Evolutionary conservation across 1,140 invertebrate species (phyloP), one percentile per base, ranked within the genome.

Genomic region (Cotesia typhae): DNA sequence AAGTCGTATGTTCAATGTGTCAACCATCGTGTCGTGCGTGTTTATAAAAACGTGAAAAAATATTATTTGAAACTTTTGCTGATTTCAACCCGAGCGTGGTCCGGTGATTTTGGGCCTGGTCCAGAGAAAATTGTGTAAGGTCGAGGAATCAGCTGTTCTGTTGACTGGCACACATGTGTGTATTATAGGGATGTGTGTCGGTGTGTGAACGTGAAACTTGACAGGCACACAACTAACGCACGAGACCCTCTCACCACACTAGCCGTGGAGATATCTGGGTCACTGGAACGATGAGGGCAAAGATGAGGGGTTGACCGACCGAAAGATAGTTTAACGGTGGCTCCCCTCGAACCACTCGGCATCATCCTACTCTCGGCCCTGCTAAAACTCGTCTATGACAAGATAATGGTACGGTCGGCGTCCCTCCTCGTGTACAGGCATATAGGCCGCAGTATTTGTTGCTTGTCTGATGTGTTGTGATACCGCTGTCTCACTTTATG

Each of bases 281-380:
- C 85, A 87, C 80, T 81, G 80, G 83, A 82, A 80, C 84, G 82
- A 85, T 81, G 83, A 85, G 80, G 80, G 81, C 79, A 78, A 70
- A 74, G 81, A 82, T 79, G 82, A 83, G 83, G 85, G 85, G 84
- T 85, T 84, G 84, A 85, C 81, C 76, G 76, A 71, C 76, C 73
- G 71, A 77, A 80, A 80, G 78, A 79, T 79, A 74, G 68, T 65
- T 68, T 63, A 61, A 60, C 67, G 53, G 60, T 70, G 65, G 52
- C 67, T 67, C 70, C 52, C 72, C 53, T 53, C 41, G 64, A 67
- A 36, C 55, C 65, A 59, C 70, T 72, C 67, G 36, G 51, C 70
- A 55, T 35, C 53, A 37, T 36, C 28, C 70, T 47, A 47, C 41
- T 47, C 7, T 63, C 47, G 41, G 36, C 70, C 38, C 70, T 10